phyloP scores from a whole-genome alignment of 2,113 vertebrate genomes.

The Cyphomyrus plagiostoma region DNA sequence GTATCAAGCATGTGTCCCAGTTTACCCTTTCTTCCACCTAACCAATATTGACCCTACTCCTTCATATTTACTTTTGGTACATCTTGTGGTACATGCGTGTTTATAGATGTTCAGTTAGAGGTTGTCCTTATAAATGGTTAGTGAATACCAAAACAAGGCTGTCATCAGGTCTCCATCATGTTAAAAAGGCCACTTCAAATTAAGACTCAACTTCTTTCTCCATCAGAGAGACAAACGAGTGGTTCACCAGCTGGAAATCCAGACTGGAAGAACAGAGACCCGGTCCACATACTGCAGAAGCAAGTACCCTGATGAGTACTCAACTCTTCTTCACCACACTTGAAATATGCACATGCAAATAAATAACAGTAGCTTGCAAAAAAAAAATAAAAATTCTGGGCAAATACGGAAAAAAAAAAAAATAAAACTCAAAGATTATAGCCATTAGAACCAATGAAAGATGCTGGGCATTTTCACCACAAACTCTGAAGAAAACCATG shows the following conservation, averaged over 20 bases:
- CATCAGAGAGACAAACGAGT: neutral
- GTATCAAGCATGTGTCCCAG: neutral
- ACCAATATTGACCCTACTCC: neutral
- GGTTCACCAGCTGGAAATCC: conserved; percentile 35
- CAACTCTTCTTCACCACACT: neutral
- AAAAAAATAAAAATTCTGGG: neutral
- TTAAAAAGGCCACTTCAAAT: neutral
- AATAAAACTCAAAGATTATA: neutral
- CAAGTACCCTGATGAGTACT: neutral
- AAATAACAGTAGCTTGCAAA: neutral
- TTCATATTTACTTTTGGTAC: neutral
- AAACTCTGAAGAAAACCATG: neutral
- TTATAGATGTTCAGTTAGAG: neutral
- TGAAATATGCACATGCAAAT: neutral
- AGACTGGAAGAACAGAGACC: conserved; percentile 21
- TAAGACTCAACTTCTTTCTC: neutral
- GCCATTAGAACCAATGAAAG: neutral
- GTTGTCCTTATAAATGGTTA: neutral
- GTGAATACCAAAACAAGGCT: neutral
- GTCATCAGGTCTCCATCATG: neutral
- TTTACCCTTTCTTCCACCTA: neutral
- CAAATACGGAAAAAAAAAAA: neutral
- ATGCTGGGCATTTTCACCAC: neutral
- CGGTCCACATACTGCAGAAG: neutral
- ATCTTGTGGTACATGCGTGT: neutral